Evolutionary conservation across 2,888 invertebrate species (phyloP).

Genomic region (Plemyria rubiginata): DNA sequence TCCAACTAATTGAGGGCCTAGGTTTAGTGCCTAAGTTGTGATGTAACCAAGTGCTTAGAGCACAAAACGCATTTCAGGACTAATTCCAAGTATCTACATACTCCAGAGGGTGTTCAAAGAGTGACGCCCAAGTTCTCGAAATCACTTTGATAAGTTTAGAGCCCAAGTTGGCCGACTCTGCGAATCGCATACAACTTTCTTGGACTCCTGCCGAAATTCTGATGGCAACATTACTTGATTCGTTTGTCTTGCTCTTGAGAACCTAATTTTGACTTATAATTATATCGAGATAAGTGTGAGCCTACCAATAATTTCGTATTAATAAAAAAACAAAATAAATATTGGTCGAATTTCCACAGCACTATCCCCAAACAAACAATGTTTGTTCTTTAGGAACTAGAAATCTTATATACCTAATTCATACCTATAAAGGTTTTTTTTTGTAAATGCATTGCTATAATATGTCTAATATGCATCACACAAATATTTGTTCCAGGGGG

Average conservation of each 20-base stretch:
- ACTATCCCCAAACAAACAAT: no score
- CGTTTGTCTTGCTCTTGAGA: slow-evolving; percentile 59
- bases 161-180: slow-evolving; percentile 52
- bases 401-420: no score
- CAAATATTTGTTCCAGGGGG: no score
- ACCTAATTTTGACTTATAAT: slow-evolving; percentile 20
- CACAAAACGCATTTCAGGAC: slow-evolving; percentile 43
- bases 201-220: slow-evolving; percentile 74
- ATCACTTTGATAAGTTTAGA: slow-evolving; percentile 76
- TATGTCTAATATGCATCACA: no score
- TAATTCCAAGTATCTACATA: slow-evolving; percentile 32
- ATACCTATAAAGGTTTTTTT: no score
- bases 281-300: not conserved
- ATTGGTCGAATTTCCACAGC: no score
- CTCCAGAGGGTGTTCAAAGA: slow-evolving; percentile 52
- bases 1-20: no score
- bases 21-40: not conserved
- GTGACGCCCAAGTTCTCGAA: slow-evolving; percentile 72
- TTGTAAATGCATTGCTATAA: no score
- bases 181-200: slow-evolving; percentile 71
- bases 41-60: slow-evolving; percentile 4
- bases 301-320: not conserved
- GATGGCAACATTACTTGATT: slow-evolving; percentile 65
- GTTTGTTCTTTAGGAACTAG: no score
- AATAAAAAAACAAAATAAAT: no score